Percentiles rank a stretch among this genome's conserved stretches.
phyloP scores from a whole-genome alignment of 1,140 invertebrate species.

The Copidosoma floridanum region DNA sequence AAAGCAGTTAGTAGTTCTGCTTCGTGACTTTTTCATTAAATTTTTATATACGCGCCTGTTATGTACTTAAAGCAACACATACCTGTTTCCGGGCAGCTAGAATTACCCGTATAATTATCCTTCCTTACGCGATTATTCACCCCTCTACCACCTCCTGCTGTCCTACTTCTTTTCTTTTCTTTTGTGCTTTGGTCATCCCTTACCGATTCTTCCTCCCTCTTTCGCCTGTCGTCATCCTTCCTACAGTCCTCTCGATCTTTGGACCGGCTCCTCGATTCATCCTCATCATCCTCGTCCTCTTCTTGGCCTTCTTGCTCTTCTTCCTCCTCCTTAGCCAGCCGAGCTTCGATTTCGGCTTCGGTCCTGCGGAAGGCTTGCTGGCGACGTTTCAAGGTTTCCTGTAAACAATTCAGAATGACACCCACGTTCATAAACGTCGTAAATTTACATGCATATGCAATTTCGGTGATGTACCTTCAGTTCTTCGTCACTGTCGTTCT shows the following conservation, averaged over 20 bases:
- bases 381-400: constrained; percentile 54
- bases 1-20: background rate
- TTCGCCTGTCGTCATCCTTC: constrained; percentile 23
- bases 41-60: background rate
- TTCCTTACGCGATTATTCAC: constrained; percentile 30
- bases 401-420: background rate
- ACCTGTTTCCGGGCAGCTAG: constrained; percentile 50
- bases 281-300: constrained; percentile 19
- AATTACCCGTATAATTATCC: constrained; percentile 55
- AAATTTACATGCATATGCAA: background rate
- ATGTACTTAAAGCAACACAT: constrained; percentile 38
- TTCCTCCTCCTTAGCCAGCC: constrained; percentile 54
- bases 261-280: background rate
- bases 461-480: constrained; percentile 45
- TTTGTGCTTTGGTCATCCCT: constrained; percentile 20
- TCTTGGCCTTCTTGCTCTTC: constrained; percentile 41
- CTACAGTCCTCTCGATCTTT: constrained; percentile 23
- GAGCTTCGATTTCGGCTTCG: constrained; percentile 58
- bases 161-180: constrained; percentile 19
- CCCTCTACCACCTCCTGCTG: constrained; percentile 8
- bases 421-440: too few species aligned
- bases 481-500: constrained; percentile 57
- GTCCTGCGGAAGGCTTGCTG: constrained; percentile 58
- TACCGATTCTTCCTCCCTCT: constrained; percentile 30
- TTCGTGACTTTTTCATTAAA: constrained; percentile 1